These are phyloP conservation scores for Sphaerodactylus townsendi DNA, from an alignment of 2,113 vertebrate species.

Conservation along the genomic window DNA sequence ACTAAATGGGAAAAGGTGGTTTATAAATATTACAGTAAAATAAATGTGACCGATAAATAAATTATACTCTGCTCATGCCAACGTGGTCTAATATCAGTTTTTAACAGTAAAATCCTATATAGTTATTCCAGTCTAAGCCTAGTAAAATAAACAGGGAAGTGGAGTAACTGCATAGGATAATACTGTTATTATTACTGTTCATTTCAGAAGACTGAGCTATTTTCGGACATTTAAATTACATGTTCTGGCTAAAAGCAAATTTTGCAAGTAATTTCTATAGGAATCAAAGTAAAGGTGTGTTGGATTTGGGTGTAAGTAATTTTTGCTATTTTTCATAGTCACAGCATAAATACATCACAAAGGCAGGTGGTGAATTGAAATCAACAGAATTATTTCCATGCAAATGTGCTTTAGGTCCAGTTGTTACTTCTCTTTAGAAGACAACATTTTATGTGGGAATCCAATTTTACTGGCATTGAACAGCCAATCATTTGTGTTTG, in stretches of 20 bases:
- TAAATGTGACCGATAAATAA: not conserved
- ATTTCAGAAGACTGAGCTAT: not conserved
- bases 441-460: conserved; percentile 44
- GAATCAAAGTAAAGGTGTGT: not conserved
- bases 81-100: too few species aligned
- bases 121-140: too few species aligned
- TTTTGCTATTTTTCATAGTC: not conserved
- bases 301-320: not conserved
- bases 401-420: not conserved
- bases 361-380: not conserved
- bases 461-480: conserved; percentile 51
- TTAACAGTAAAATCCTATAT: too few species aligned
- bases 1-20: too few species aligned
- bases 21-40: not conserved
- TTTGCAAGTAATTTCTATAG: not conserved
- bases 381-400: not conserved
- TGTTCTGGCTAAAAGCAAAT: not conserved
- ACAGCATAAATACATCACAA: not conserved
- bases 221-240: not conserved
- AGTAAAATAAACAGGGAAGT: too few species aligned
- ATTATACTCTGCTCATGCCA: not conserved
- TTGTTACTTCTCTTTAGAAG: conserved; percentile 28
- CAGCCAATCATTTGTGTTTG: conserved; percentile 43
- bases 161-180: not conserved
- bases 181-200: not conserved